Base-by-base conservation (phyloP, 2,797 vertebrate species). In the Intellagama lesueurii region DNA sequence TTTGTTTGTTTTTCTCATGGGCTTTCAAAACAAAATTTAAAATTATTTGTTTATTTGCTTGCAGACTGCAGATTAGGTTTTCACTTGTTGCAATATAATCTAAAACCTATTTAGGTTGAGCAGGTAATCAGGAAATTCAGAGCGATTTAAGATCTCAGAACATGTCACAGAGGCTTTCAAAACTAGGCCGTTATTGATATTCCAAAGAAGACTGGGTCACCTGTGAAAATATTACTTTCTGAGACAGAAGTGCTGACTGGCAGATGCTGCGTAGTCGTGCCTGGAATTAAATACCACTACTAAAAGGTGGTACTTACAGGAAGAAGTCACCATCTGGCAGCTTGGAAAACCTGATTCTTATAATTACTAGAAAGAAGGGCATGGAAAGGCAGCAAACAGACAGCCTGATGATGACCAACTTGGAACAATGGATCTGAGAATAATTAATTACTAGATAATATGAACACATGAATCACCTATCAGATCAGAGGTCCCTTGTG, bases 391-490 rank as follows among this genome's bases (percentile, higher is more conserved):
- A 88, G 35, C 77, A 16, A 90, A 49, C 0, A 0, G 79, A 47
- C 69, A 35, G 66, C 22, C 1, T 3, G 75, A 60, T 9, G 81
- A 30, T 56, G 19, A 32, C 76, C 69, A 0, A 0, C 7, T 73
- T 92, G 80, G 87, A 60, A 89, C 91, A 89, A 75, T 60, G 75
- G 44, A 89, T 56, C 32, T 77, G 79, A 92, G 0, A 2, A 91
- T 69, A 87, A n/a, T 88, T 90, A 88, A 17, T 88, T 89, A 92
- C 60, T 91, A 85, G 89, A 92, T 88, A 92, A 91, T 88, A 22
- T 69, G 60, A 73, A 87, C 40, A 92, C 91, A 94, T 93, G 94
- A 91, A 95, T 92, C 90, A 86, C 87, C 77, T 91, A 82, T 90
- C 89, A 92, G 88, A 92, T 89, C 30, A 90, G 66, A 87, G 86